Percentiles rank a stretch among this genome's conserved stretches.
Evolutionary conservation across 2,888 invertebrate genomes (phyloP).

Genomic region (Zaprionus bogoriensis): DNA sequence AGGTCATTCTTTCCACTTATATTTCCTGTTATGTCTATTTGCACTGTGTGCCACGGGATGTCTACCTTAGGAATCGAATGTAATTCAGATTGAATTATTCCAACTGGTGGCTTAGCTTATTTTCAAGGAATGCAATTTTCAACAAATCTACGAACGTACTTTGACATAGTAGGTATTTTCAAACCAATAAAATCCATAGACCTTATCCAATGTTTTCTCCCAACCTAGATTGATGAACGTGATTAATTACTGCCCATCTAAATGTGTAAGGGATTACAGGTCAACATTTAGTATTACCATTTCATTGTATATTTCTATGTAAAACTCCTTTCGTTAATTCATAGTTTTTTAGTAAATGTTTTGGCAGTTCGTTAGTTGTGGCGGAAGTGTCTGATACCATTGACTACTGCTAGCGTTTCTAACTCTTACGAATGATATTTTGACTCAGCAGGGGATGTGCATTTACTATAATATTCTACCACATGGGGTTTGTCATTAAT

Average conservation of each 20-base stretch:
- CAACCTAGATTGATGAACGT: background rate
- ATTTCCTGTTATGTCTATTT: slow-evolving; percentile 7
- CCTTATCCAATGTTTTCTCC: background rate
- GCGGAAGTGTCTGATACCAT: no score
- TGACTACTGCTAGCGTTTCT: background rate
- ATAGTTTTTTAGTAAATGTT: no score
- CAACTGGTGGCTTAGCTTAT: slow-evolving; percentile 9
- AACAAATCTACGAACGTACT: background rate
- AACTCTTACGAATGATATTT: background rate
- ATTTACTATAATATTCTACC: background rate
- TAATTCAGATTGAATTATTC: background rate
- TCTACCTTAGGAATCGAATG: slow-evolving; percentile 8
- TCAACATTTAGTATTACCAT: slow-evolving; percentile 1
- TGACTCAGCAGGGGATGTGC: background rate
- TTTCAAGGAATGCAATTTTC: no score
- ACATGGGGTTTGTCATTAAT: background rate
- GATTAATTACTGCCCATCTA: background rate
- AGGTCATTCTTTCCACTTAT: slow-evolving; percentile 11
- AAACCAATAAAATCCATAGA: background rate
- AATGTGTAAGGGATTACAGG: background rate
- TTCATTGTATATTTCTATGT: background rate
- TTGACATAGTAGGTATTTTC: background rate
- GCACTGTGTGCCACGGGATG: slow-evolving; percentile 10
- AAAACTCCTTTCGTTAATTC: no score
- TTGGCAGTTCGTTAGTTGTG: no score